A percentile compares a stretch with the other conserved stretches of the same genome.
These are phyloP conservation scores for Mormyrus proboscirostris DNA, from an alignment of 2,797 vertebrate species.

Conservation along the genomic window DNA sequence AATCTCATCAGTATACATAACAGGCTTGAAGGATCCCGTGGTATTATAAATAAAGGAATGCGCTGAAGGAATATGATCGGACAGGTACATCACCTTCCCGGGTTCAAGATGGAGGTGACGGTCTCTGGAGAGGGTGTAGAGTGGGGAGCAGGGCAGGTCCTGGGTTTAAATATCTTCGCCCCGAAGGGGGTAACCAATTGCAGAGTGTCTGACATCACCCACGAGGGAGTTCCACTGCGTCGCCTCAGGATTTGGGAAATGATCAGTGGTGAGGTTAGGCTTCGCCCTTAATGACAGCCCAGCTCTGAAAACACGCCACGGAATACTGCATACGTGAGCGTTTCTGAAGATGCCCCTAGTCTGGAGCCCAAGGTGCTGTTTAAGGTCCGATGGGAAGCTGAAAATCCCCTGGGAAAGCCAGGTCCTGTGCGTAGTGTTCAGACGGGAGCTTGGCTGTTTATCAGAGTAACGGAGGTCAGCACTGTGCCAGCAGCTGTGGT, in stretches of 20 bases:
- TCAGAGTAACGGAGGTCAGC: not conserved
- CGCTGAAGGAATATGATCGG: not conserved
- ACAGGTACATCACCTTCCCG: conserved; percentile 43
- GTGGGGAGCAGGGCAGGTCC: not conserved
- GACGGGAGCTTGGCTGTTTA: not conserved
- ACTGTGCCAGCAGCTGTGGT: not conserved
- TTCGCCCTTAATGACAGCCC: conserved; percentile 52
- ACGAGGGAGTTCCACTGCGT: conserved; percentile 48
- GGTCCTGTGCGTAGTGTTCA: not conserved
- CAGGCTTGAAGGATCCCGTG: not conserved
- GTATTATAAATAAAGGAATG: not conserved
- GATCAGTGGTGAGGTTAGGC: conserved; percentile 54
- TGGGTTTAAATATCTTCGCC: conserved; percentile 47
- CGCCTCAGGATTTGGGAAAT: conserved; percentile 61
- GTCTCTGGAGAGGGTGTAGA: conserved; percentile 19
- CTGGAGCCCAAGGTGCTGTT: not conserved
- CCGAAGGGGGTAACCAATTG: conserved; percentile 43
- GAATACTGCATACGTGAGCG: conserved; percentile 31
- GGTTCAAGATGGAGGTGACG: conserved; percentile 14
- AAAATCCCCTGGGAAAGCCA: not conserved
- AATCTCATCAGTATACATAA: not conserved
- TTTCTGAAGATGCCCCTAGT: not conserved
- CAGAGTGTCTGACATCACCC: conserved; percentile 24
- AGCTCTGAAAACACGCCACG: conserved; percentile 52
- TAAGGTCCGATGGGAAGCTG: not conserved